Conservation (phyloP, 2,113 vertebrate genomes). For the Bos indicus region DNA sequence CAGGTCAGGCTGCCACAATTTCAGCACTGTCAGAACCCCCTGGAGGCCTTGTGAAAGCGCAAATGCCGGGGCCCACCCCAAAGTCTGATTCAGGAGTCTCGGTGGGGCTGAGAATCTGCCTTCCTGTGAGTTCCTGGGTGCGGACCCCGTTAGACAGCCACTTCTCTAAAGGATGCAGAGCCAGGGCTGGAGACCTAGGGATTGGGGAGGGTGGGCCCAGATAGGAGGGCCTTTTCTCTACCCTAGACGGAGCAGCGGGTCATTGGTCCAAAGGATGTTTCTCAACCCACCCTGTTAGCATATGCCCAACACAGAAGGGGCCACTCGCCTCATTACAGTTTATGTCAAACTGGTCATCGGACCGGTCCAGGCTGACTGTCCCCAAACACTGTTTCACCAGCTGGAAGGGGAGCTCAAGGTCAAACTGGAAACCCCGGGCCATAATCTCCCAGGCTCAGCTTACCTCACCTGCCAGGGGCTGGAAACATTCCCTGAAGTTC, state of each 20-base stretch:
- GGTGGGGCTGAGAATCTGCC: background rate
- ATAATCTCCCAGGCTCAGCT: too few relatives aligned
- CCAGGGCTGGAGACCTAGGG: background rate
- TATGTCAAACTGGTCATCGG: background rate
- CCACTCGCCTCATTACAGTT: slow-evolving; percentile 26
- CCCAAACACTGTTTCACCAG: too few relatives aligned
- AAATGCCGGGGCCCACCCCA: background rate
- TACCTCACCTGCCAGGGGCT: too few relatives aligned
- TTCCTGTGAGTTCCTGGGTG: background rate
- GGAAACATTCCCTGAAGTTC: too few relatives aligned
- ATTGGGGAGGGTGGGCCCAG: background rate
- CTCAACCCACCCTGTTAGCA: too few relatives aligned
- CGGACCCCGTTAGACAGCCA: background rate
- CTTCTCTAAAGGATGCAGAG: background rate
- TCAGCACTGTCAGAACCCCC: background rate
- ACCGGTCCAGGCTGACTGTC: too few relatives aligned
- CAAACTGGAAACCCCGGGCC: too few relatives aligned
- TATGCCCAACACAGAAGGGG: background rate
- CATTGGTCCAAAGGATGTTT: background rate
- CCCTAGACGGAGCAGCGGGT: background rate
- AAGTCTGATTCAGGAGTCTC: too few relatives aligned
- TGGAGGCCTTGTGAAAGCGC: background rate
- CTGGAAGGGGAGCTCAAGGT: too few relatives aligned
- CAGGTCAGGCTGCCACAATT: too few relatives aligned
- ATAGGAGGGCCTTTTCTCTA: background rate